Conservation (phyloP, 1,140 invertebrate genomes). For the Coelopa frigida region DNA sequence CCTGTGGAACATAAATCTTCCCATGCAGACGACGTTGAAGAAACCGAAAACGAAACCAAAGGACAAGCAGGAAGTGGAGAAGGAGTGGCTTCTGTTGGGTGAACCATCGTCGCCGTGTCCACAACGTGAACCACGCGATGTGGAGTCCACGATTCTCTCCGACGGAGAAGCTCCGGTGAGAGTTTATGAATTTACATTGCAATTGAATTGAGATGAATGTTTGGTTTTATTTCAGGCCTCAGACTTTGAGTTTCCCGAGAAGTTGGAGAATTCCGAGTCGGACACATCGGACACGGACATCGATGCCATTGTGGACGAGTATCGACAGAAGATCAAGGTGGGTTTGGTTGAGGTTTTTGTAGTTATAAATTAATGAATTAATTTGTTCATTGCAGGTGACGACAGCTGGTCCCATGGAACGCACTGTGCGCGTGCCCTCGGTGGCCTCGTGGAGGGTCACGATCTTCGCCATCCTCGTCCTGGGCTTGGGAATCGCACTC, state of each 20-base stretch:
- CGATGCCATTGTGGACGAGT: conserved; percentile 43
- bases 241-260: conserved; percentile 40
- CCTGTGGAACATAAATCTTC: conserved; percentile 36
- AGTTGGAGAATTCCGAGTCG: conserved; percentile 39
- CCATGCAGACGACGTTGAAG: conserved; percentile 25
- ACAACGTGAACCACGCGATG: conserved; percentile 26
- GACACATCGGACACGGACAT: conserved; percentile 44
- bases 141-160: conserved; percentile 37
- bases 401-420: conserved; percentile 37
- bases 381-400: conserved; percentile 29
- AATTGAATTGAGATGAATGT: background rate
- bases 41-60: conserved; percentile 31
- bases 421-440: conserved; percentile 34
- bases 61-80: conserved; percentile 38
- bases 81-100: conserved; percentile 41
- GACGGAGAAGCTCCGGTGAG: conserved; percentile 36
- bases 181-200: background rate
- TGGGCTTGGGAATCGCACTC: conserved; percentile 28
- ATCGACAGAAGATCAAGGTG: conserved; percentile 42
- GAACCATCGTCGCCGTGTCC: conserved; percentile 41
- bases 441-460: conserved; percentile 36
- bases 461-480: conserved; percentile 33
- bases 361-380: too few species aligned
- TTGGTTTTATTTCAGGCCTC: conserved; percentile 22
- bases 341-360: background rate